Base-by-base conservation (phyloP, 2,113 vertebrate genomes). In the Callospermophilus lateralis region DNA sequence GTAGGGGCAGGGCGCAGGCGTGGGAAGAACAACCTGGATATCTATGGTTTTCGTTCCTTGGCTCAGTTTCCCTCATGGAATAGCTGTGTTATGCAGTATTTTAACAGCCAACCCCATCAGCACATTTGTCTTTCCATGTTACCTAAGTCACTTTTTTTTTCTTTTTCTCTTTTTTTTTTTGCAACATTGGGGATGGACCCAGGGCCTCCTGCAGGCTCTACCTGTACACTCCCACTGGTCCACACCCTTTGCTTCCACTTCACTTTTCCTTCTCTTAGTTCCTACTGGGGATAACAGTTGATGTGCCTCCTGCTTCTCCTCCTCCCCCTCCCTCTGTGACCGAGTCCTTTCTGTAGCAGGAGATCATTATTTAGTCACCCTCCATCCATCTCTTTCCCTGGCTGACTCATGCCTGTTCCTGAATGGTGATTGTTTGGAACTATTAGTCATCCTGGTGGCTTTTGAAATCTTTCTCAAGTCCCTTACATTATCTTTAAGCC, bases 361-460 rank as follows among this genome's bases (percentile, higher is more conserved):
- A 61, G 42, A 72, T 77, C 37, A 61, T 55, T 90, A 63, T 20
- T 85, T 39, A 63, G 83, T 90, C 92, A 79, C 65, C 73, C 70
- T 73, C 42, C 9, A 53, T 30, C 51, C 93, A 3, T 39, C 67
- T 48, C 74, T 96, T 83, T 53, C 63, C 87, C 42, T 19, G 19
- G n/a, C 73, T 93, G 95, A 97, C 73, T 95, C 95, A 93, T 34
- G 85, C 73, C 58, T 26, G 5, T 74, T 70, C 83, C 92, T 58
- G 74, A 48, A 51, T 15, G 17, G 61, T 42, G 37, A 88, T 8
- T 86, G 77, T 95, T 94, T 76, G 4, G 63, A 65, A 76, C 34
- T 24, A 24, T 93, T 83, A 85, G 89, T 94, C 93, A 89, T 77
- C 16, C 65, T 48, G 28, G 39, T 78, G 67, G 26, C 26, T 92